Conservation (phyloP, 2,113 vertebrate genomes). For the Meriones unguiculatus region DNA sequence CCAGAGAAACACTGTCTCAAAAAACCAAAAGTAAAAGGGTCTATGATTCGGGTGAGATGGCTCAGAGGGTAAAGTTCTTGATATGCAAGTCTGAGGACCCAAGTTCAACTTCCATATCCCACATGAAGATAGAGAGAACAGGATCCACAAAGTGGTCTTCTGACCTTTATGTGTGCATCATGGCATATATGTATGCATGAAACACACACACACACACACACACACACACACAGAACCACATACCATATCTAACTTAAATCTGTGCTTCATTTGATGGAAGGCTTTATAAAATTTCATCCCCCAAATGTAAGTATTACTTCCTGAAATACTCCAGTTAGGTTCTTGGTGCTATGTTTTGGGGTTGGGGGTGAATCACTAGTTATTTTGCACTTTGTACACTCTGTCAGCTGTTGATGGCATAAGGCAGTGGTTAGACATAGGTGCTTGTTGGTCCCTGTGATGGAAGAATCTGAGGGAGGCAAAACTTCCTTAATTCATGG, state of each 20-base stretch:
- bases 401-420: neutral
- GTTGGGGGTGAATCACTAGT: neutral
- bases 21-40: neutral
- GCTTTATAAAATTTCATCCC: neutral
- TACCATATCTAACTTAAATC: neutral
- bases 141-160: neutral
- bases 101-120: neutral
- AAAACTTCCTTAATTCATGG: neutral
- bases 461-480: neutral
- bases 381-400: neutral
- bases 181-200: neutral
- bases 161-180: neutral
- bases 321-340: neutral
- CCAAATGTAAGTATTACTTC: neutral
- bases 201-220: neutral
- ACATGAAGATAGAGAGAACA: neutral
- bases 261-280: neutral
- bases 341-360: neutral
- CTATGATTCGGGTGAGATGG: neutral
- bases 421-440: neutral
- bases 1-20: neutral
- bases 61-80: neutral
- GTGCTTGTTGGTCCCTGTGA: neutral
- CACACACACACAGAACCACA: neutral
- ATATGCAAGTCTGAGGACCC: neutral